These are phyloP conservation scores for Xyliphius kryptos DNA, from an alignment of 2,113 vertebrate species.

Conservation along the genomic window DNA sequence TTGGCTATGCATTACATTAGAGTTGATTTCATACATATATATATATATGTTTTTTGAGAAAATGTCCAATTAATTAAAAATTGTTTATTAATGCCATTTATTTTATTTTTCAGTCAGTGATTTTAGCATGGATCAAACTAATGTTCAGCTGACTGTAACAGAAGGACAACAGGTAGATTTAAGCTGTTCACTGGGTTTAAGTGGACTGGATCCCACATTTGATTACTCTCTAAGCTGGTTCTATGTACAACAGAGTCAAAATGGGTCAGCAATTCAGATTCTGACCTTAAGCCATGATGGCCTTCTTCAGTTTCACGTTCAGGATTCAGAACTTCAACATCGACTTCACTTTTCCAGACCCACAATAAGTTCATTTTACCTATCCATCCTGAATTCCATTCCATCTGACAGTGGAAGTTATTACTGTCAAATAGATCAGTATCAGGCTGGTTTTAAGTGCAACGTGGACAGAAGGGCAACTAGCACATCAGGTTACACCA, in stretches of 20 bases:
- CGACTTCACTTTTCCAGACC: conserved; percentile 51
- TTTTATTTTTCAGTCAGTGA: conserved; percentile 36
- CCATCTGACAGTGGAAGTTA: conserved; percentile 53
- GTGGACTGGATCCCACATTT: conserved; percentile 23
- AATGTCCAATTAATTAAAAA: no score
- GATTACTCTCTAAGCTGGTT: conserved; percentile 55
- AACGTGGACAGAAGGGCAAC: conserved; percentile 48
- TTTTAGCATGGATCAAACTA: conserved; percentile 38
- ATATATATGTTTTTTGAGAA: no score
- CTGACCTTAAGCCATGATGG: conserved; percentile 48
- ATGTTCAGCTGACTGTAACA: background rate
- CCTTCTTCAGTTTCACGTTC: conserved; percentile 42
- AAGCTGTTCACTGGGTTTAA: conserved; percentile 47
- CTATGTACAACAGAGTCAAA: conserved; percentile 1
- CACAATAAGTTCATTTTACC: conserved; percentile 38
- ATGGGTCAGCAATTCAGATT: conserved; percentile 15
- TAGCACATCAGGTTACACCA: conserved; percentile 33
- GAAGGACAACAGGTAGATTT: conserved; percentile 45
- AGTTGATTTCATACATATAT: no score
- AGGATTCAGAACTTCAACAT: conserved; percentile 30
- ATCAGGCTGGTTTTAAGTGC: conserved; percentile 45
- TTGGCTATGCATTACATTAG: no score
- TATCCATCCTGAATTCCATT: conserved; percentile 43
- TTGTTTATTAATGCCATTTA: no score
- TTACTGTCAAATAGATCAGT: conserved; percentile 54